A percentile compares a stretch with the other conserved stretches of the same genome.
Evolutionary conservation across 2,113 vertebrate species (phyloP).

Genomic region (Deroptyus accipitrinus): DNA sequence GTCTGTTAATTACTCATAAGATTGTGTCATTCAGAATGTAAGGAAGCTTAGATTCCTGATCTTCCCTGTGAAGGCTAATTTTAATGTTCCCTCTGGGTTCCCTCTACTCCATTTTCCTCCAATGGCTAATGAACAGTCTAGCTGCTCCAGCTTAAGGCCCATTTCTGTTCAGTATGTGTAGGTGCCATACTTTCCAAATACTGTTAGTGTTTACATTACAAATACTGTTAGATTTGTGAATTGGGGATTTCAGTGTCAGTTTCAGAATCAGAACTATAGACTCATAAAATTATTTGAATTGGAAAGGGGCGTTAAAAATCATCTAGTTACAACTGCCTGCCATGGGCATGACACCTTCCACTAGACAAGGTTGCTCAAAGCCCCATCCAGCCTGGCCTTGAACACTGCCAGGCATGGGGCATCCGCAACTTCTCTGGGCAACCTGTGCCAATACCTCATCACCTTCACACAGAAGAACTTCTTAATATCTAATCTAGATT

Average conservation of each 20-base stretch:
- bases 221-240: not conserved
- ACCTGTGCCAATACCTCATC: not conserved
- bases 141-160: not conserved
- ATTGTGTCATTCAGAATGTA: not conserved
- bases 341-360: not conserved
- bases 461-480: not conserved
- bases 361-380: not conserved
- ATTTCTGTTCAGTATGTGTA: not conserved
- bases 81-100: not conserved
- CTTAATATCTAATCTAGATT: not conserved
- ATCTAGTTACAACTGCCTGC: not conserved
- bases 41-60: not conserved
- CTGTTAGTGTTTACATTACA: not conserved
- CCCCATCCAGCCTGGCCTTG: not conserved
- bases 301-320: not conserved
- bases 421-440: not conserved
- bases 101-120: not conserved
- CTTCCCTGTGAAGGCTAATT: not conserved
- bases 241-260: not conserved
- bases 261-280: not conserved
- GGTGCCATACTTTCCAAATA: not conserved
- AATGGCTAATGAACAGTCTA: not conserved
- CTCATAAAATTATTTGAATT: not conserved
- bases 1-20: not conserved
- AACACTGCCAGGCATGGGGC: not conserved